Conservation (phyloP, 2,888 invertebrate genomes). For the Petrophora chlorosata region DNA sequence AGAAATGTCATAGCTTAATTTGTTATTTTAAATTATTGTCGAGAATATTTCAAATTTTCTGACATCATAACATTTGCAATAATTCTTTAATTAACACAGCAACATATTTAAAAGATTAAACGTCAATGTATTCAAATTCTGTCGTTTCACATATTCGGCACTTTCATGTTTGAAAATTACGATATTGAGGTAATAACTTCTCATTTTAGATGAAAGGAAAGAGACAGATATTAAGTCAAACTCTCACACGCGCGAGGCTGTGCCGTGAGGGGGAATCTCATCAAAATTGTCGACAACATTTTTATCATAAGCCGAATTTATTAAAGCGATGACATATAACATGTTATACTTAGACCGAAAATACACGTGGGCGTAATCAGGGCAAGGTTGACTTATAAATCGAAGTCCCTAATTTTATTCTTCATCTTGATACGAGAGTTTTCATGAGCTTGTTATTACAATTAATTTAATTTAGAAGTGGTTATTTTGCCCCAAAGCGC, state of each 20-base stretch:
- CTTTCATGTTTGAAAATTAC: conserved; percentile 36
- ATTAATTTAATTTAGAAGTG: too few species aligned
- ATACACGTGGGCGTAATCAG: background rate
- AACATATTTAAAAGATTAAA: conserved; percentile 17
- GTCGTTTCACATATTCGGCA: conserved; percentile 27
- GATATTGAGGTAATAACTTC: conserved; percentile 36
- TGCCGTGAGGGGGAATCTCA: conserved; percentile 29
- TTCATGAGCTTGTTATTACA: too few species aligned
- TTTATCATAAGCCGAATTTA: conserved; percentile 43
- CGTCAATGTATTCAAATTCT: conserved; percentile 15
- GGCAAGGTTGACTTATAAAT: too few species aligned
- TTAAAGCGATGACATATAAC: conserved; percentile 43
- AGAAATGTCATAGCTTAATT: background rate
- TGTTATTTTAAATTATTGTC: background rate
- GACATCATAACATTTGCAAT: conserved; percentile 12
- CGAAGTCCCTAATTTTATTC: too few species aligned
- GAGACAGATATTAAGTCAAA: conserved; percentile 34
- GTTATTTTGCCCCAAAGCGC: too few species aligned
- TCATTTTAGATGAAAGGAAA: conserved; percentile 35
- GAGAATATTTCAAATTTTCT: background rate
- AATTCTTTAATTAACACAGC: conserved; percentile 16
- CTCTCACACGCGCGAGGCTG: conserved; percentile 26
- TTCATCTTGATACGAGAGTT: too few species aligned
- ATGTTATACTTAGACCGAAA: conserved; percentile 21
- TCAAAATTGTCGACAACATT: conserved; percentile 39